phyloP scores from a whole-genome alignment of 2,797 vertebrate species.

The Pelochelys cantorii region DNA sequence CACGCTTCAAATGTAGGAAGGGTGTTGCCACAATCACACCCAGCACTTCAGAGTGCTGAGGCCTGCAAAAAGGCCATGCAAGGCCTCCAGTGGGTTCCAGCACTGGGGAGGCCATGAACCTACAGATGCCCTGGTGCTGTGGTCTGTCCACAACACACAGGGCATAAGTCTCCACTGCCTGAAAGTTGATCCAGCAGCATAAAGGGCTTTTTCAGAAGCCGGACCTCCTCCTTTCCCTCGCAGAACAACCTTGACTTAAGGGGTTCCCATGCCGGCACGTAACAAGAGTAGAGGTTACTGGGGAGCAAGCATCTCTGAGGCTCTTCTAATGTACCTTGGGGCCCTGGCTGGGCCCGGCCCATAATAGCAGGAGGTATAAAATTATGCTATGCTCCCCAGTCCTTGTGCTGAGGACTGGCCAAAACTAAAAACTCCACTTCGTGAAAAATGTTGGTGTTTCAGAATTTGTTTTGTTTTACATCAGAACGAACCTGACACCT shows the following conservation, averaged over 20 bases:
- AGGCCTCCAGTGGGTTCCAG: not conserved
- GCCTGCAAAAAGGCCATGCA: not conserved
- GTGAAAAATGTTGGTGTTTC: not conserved
- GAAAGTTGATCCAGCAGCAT: not conserved
- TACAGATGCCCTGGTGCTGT: not conserved
- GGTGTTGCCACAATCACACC: not conserved
- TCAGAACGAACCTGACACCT: not conserved
- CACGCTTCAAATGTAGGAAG: not conserved
- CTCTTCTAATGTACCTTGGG: not conserved
- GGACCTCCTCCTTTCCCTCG: not conserved
- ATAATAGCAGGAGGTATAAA: not conserved
- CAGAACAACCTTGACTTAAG: not conserved
- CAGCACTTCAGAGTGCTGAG: not conserved
- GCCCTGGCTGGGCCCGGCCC: not conserved
- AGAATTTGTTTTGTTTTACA: not conserved
- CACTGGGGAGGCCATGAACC: not conserved
- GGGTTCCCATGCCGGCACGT: not conserved
- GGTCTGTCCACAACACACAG: not conserved
- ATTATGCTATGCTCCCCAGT: not conserved
- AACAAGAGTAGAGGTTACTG: slow-evolving; percentile 29
- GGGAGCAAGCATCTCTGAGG: not conserved
- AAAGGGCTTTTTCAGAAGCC: not conserved
- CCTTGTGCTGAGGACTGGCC: not conserved
- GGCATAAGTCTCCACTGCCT: not conserved
- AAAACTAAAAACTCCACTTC: not conserved